These are phyloP conservation scores for Emys orbicularis DNA, from an alignment of 2,797 vertebrate species.

Conservation along the genomic window DNA sequence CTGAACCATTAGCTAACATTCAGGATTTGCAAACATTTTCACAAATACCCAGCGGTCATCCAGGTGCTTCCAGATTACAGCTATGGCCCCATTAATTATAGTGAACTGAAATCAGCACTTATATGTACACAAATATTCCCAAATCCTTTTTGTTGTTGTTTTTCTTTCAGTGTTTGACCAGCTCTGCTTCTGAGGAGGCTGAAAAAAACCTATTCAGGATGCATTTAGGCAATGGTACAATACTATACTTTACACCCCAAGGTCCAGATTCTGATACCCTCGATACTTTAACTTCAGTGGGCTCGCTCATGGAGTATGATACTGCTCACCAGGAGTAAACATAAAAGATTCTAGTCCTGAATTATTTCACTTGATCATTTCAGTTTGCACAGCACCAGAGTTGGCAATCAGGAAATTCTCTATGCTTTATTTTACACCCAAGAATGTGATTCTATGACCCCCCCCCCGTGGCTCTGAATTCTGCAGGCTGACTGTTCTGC, in stretches of 20 bases:
- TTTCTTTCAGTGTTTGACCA: background rate
- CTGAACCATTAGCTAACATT: background rate
- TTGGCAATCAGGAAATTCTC: background rate
- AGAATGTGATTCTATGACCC: background rate
- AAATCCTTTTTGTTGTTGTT: background rate
- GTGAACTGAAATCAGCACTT: background rate
- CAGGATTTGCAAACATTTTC: background rate
- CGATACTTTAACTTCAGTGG: background rate
- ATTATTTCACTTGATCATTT: background rate
- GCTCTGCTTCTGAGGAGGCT: background rate
- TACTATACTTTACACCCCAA: background rate
- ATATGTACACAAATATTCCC: background rate
- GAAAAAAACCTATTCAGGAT: background rate
- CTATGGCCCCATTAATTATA: background rate
- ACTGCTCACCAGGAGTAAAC: background rate
- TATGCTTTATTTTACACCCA: background rate
- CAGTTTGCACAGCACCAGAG: background rate
- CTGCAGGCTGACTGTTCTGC: background rate
- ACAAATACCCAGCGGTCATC: background rate
- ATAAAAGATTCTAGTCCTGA: background rate
- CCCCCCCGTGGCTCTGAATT: fast-evolving
- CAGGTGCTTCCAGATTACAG: background rate
- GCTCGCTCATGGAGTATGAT: background rate
- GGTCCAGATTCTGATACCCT: background rate
- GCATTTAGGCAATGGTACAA: background rate